Percentiles rank a stretch among this genome's conserved stretches.
phyloP scores from a whole-genome alignment of 2,797 vertebrate genomes.

The Bovichtus diacanthus region DNA sequence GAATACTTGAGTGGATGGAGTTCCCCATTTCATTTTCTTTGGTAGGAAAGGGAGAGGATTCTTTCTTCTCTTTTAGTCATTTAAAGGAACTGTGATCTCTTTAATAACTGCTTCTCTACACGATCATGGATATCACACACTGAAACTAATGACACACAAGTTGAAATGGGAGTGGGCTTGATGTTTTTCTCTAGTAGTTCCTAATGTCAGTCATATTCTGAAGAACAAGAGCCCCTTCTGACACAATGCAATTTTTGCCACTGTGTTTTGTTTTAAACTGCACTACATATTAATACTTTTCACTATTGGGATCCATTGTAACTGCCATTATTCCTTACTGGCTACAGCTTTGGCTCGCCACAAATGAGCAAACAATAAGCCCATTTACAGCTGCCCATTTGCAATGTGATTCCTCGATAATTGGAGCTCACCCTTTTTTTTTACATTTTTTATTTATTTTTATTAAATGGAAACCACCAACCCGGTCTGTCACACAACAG shows the following conservation, averaged over 20 bases:
- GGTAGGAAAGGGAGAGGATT: neutral
- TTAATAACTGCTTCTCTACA: neutral
- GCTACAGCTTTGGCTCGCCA: neutral
- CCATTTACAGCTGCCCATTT: too few species aligned
- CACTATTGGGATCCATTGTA: neutral
- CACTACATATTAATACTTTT: neutral
- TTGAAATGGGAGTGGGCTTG: neutral
- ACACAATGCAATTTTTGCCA: neutral
- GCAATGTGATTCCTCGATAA: too few species aligned
- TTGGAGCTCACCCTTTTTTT: too few species aligned
- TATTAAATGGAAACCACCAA: too few species aligned
- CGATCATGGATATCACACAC: neutral
- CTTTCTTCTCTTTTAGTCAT: slow-evolving; percentile 17
- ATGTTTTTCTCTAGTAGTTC: neutral
- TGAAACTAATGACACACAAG: neutral
- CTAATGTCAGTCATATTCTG: slow-evolving; percentile 1
- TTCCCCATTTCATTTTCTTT: slow-evolving; percentile 24
- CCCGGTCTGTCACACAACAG: too few species aligned
- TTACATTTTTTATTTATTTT: too few species aligned
- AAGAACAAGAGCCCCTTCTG: neutral
- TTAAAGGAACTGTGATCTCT: slow-evolving; percentile 1
- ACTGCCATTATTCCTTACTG: neutral
- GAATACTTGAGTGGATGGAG: slow-evolving; percentile 29
- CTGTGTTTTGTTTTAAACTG: neutral
- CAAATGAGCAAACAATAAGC: neutral